Base-by-base conservation (phyloP, 1,140 invertebrate genomes). In the Zaprionus ornatus region DNA sequence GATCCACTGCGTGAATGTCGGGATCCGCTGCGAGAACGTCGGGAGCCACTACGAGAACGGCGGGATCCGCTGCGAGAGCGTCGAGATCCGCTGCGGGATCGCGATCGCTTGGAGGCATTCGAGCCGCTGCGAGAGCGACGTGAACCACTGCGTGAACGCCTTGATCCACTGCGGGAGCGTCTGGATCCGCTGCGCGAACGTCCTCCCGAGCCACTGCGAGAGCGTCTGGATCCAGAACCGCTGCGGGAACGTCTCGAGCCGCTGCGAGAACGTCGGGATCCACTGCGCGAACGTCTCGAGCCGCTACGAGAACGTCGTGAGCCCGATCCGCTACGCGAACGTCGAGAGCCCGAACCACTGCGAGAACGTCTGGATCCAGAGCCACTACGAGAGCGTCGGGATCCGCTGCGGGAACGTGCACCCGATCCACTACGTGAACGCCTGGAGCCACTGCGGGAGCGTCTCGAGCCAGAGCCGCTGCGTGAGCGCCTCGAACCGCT, bases 301-400 rank as follows among this genome's bases (percentile, higher is more conserved):
- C 45, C 45, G 4, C 45, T 50, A 13, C 48, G 23, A 9, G 61
- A 50, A 23, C 45, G 45, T 13, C 19, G 10, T 50, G 37, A 59
- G 10, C 68, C 74, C 10, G 93, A 94, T 4, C 90, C 77, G 35
- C 93, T 93, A 3, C 91, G 67, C 93, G 93, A 61, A 21, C 91
- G 91, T 27, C 21, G 77, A 7, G 45, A 93, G 6, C 91, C 81
- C 6, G 45, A 93, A 10, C 91, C 81, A 13, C 93, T 93, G 64
- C 88, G 75, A 5, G 66, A 56, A 50, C 45, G 29, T 17, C 60
- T 64, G 2, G 84, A 92, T 15, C 37, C 9, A 0, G 93, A 93
- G 17, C 92, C 77, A n/a, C 92, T 93, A 10, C 88, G 75, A 3
- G 93, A 93, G 25, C 87, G 90, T 50, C 19, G 3, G 1, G 45